Base-by-base conservation (phyloP, 2,113 vertebrate genomes). In the Embiotoca jacksoni region DNA sequence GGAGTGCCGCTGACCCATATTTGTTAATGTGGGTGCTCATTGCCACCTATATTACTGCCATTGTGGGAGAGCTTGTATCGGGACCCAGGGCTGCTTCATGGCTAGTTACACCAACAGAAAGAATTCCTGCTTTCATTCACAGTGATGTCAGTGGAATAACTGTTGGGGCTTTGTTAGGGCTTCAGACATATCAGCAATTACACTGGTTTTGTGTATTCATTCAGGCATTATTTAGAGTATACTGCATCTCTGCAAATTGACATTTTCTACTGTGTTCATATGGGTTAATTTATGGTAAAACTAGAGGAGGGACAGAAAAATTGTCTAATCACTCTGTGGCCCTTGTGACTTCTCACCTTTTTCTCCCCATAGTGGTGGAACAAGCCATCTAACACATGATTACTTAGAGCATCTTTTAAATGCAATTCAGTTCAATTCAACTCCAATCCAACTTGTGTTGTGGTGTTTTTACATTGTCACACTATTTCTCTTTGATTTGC, bases 1-100 rank as follows among this genome's bases (percentile, higher is more conserved):
- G 75, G 69, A 74, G 41, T n/a, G 41, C 49, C 3, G 47, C 75
- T 90, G 89, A 89, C 88, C 88, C 82, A 87, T 82, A 82, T 91
- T 80, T 87, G 78, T 74, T 85, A 76, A 91, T 86, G 85, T 71
- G 78, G 80, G 64, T 76, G 65, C 81, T 87, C 81, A 81, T 80
- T 78, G 69, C 72, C 66, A 72, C 74, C 68, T 71, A 35, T 83
- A 63, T 72, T 78, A 70, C 66, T 62, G 65, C 67, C 69, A 85
- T 86, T 88, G 82, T 85, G 64, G 57, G 16, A 46, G 49, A 3
- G 4, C 6, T 32, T 69, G 66, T 80, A 77, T 64, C 11, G 4
- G 69, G 62, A 59, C 49, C 36, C 47, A 50, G 64, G 44, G 55
- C 47, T 70, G 68, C 36, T 64, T 80, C 59, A 75, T 76, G 78